These are phyloP conservation scores for Coptodon rendalli DNA, from an alignment of 2,113 vertebrate genomes.

Conservation along the genomic window DNA sequence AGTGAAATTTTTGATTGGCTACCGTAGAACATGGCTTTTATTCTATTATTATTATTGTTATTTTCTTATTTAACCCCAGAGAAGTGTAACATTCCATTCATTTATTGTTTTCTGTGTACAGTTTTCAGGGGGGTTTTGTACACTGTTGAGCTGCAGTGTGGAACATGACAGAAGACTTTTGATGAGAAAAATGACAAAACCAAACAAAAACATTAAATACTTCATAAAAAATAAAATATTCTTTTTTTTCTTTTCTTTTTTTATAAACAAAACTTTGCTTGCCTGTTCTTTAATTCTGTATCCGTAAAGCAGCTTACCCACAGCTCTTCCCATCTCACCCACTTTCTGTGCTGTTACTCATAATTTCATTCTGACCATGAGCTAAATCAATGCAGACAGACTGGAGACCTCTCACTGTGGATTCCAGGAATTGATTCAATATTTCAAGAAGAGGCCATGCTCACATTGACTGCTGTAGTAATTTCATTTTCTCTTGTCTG, in stretches of 20 bases:
- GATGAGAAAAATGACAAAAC: not conserved
- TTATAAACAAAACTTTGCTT: not conserved
- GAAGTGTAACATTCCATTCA: conserved; percentile 50
- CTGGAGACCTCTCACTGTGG: conserved; percentile 23
- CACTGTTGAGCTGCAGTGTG: conserved; percentile 27
- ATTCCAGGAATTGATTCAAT: conserved; percentile 61
- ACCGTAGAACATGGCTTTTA: not conserved
- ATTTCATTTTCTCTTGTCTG: conserved; percentile 38
- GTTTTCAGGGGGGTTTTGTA: conserved; percentile 43
- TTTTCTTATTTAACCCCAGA: conserved; percentile 3
- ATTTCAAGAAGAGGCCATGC: conserved; percentile 54
- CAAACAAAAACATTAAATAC: conserved; percentile 18
- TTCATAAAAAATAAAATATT: conserved; percentile 11
- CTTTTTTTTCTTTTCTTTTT: not conserved
- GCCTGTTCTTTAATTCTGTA: not conserved
- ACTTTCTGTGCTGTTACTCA: not conserved
- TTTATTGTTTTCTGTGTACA: conserved; percentile 21
- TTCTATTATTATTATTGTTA: not conserved
- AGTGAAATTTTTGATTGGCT: not conserved
- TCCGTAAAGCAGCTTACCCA: not conserved
- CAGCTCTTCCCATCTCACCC: not conserved
- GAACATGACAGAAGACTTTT: conserved; percentile 19
- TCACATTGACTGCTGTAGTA: conserved; percentile 27
- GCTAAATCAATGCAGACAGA: conserved; percentile 47
- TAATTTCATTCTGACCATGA: conserved; percentile 49